phyloP scores from a whole-genome alignment of 2,797 vertebrate genomes.

The Rhynchotus rufescens region DNA sequence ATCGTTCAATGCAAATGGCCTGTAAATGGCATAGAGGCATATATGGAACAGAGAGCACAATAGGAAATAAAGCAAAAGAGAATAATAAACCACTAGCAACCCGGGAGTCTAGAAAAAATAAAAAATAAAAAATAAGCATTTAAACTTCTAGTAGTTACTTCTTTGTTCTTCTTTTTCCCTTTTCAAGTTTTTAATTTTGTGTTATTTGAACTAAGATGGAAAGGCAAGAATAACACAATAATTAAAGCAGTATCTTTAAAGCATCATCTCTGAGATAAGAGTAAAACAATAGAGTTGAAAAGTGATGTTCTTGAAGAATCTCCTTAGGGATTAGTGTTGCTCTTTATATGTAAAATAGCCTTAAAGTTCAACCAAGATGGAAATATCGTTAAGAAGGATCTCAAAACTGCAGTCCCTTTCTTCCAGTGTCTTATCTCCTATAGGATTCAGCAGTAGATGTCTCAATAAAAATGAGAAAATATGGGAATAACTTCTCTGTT shows the following conservation, averaged over 20 bases:
- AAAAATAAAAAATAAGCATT: background rate
- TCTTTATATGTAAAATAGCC: background rate
- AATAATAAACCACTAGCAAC: background rate
- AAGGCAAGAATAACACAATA: too few species aligned
- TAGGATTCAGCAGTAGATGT: background rate
- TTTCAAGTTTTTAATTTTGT: background rate
- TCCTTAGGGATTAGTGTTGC: background rate
- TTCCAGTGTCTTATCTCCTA: background rate
- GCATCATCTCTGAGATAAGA: background rate
- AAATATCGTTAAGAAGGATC: background rate
- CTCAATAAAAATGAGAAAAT: background rate
- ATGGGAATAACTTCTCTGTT: background rate
- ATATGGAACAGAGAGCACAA: background rate
- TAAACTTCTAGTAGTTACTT: background rate
- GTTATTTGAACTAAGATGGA: background rate
- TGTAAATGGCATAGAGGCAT: background rate
- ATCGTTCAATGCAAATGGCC: slow-evolving; percentile 13
- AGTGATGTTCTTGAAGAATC: background rate
- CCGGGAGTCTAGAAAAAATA: background rate
- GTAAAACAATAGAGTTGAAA: background rate
- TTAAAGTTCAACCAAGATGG: background rate
- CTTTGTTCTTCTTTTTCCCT: background rate
- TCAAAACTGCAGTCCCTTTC: background rate
- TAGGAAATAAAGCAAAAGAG: background rate
- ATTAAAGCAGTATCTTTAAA: too few species aligned